Conservation (phyloP, 1,140 invertebrate genomes). For the Mycetomoellerius zeteki region DNA sequence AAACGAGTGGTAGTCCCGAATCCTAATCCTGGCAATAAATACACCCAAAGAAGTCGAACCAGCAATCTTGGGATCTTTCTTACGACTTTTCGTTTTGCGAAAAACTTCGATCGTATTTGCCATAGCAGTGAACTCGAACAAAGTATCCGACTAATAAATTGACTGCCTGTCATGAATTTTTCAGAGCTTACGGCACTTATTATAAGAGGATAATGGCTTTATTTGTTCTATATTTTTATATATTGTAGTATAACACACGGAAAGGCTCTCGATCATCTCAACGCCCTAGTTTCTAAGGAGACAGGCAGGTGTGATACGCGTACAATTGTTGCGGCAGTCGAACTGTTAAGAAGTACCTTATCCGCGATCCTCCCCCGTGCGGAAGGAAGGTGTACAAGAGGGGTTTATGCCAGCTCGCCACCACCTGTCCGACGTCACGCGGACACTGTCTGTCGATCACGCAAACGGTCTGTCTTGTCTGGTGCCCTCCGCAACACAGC, state of each 20-base stretch:
- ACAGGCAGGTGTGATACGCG: not conserved
- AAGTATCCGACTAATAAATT: not conserved
- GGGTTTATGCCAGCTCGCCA: constrained; percentile 28
- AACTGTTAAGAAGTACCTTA: constrained; percentile 36
- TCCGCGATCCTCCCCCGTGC: constrained; percentile 29
- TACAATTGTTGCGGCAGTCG: not conserved
- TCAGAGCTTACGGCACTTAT: not conserved
- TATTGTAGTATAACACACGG: not conserved
- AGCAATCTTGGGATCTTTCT: not conserved
- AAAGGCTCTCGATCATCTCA: not conserved
- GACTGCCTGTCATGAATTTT: not conserved
- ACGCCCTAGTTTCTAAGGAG: not conserved
- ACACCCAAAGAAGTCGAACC: not conserved
- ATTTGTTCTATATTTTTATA: not conserved
- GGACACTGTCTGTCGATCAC: constrained; percentile 73
- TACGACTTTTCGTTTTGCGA: not conserved
- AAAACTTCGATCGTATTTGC: not conserved
- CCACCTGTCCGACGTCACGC: constrained; percentile 80
- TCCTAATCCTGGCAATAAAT: constrained; percentile 44
- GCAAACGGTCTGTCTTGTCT: constrained; percentile 69
- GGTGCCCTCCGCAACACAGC: constrained; percentile 68
- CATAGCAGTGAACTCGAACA: not conserved
- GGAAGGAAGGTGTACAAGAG: not conserved
- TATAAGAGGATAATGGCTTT: no score
- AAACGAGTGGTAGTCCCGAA: constrained; percentile 6